Evolutionary conservation across 1,140 invertebrate species (phyloP), one percentile per base, ranked within the genome.

Genomic region (Magallana ariakensis): DNA sequence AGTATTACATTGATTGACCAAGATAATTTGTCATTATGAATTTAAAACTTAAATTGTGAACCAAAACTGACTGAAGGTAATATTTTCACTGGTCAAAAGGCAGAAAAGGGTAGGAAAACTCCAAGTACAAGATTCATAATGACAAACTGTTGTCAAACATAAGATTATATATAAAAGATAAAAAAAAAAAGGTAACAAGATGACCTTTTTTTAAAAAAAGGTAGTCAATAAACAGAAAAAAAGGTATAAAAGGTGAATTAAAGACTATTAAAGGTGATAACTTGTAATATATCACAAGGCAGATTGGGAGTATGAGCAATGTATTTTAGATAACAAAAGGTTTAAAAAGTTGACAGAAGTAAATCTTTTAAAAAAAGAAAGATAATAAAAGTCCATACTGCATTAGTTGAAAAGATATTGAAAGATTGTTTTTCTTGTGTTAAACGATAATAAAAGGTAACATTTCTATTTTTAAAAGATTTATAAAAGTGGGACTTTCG

Each of bases 401-500:
- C 62, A 70, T 26, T 19, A 70, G n/a, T 8, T 70, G 19, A 70
- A 70, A 70, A 70, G 62, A 8, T 26, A 2, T 26, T 22, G 19
- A 70, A 70, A 70, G 62, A 70, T 33, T 22, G 22, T 26, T 10
- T 70, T 70, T 70, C 26, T 70, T 19, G 8, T 26, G 22, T 70
- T 70, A 11, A 70, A 70, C 22, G 62, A 22, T 70, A 22, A 70
- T 22, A 26, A 70, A 70, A 70, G 62, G 11, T 70, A 11, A 10
- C 62, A 70, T 70, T 22, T 70, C 62, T 10, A 22, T 22, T 22
- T 22, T 22, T 70, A 22, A 22, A 26, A 70, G 22, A 70, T 19
- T 19, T 70, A 26, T 70, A 22, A 70, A 70, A 70, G 62, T 70
- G 62, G 62, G 62, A 19, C 62, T 22, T 70, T 70, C 22, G 62